Evolutionary conservation across 1,140 invertebrate species (phyloP), one percentile per base, ranked within the genome.

Genomic region (Geopemphigus sp.): DNA sequence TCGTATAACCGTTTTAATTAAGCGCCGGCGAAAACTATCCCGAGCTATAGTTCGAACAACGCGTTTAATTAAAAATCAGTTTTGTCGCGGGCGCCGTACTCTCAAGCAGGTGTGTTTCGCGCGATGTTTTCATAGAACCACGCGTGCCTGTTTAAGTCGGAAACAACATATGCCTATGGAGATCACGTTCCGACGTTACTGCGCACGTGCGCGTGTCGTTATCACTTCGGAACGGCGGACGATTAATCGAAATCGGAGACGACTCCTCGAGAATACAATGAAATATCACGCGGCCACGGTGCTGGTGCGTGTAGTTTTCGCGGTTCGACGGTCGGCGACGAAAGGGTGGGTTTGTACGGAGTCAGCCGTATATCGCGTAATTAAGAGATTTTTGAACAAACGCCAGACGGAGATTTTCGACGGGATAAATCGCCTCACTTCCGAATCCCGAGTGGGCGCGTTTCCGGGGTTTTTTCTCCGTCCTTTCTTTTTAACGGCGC

Each of bases 321-420:
- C 1, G 57, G 11, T 66, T 45, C 32, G 12, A 11, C 1, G 3
- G 24, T 1, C 66, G 17, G n/a, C n/a, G n/a, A n/a, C n/a, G n/a
- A n/a, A n/a, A n/a, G n/a, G n/a, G n/a, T n/a, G n/a, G n/a, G n/a
- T n/a, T n/a, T n/a, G n/a, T n/a, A n/a, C n/a, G n/a, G n/a, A n/a
- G n/a, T n/a, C 6, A 26, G 4, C 4, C 5, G 0, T n/a, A n/a
- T 24, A 17, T 15, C 24, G 10, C 1, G 24, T 70, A 70, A 70
- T 70, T 53, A 70, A 53, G 47, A 53, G 15, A 53, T n/a, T 53
- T 76, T 76, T 76, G 56, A 61, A 76, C 56, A 61, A 45, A 45
- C 15, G 73, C 73, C 56, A 76, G 47, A 47, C 22, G 5, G 12
- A 32, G 19, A 76, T 59, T 76, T 76, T 26, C 22, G 22, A 76